phyloP scores from a whole-genome alignment of 30 jellyfish, hydroid and myxozoan genomes.

The Aurelia sp. region DNA sequence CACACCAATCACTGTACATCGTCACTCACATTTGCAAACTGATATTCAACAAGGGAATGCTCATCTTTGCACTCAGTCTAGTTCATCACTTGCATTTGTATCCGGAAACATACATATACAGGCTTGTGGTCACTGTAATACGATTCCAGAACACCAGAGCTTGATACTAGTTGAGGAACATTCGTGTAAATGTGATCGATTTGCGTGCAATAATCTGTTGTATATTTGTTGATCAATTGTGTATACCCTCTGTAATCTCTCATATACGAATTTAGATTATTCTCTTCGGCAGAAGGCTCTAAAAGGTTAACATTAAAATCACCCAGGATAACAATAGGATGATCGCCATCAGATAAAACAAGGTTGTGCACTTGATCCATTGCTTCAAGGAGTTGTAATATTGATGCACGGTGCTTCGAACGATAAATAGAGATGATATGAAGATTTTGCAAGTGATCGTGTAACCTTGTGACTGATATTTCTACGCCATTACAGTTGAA shows the following conservation, averaged over 20 bases:
- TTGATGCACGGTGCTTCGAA: background rate
- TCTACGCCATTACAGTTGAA: background rate
- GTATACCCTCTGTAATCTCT: background rate
- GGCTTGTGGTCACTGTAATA: conserved; percentile 43
- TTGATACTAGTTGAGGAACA: background rate
- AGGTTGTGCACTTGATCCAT: background rate
- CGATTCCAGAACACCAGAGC: conserved; percentile 22
- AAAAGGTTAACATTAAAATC: conserved; percentile 31
- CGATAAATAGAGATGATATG: background rate
- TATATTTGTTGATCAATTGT: background rate
- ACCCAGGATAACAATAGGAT: conserved; percentile 14
- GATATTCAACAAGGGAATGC: too few species aligned
- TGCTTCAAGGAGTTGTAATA: background rate
- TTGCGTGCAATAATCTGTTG: conserved; percentile 8
- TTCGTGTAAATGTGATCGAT: conserved; percentile 22
- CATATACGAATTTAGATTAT: background rate
- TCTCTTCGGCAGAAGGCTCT: background rate
- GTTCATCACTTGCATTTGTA: too few species aligned
- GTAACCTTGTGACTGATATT: background rate
- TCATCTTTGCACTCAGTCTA: too few species aligned
- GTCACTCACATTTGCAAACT: too few species aligned
- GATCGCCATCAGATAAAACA: background rate
- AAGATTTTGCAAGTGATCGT: too few species aligned
- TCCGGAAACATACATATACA: background rate
- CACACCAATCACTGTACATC: too few species aligned